Evolutionary conservation across 2,113 vertebrate species (phyloP), one percentile per base, ranked within the genome.

Genomic region (Lepus europaeus): DNA sequence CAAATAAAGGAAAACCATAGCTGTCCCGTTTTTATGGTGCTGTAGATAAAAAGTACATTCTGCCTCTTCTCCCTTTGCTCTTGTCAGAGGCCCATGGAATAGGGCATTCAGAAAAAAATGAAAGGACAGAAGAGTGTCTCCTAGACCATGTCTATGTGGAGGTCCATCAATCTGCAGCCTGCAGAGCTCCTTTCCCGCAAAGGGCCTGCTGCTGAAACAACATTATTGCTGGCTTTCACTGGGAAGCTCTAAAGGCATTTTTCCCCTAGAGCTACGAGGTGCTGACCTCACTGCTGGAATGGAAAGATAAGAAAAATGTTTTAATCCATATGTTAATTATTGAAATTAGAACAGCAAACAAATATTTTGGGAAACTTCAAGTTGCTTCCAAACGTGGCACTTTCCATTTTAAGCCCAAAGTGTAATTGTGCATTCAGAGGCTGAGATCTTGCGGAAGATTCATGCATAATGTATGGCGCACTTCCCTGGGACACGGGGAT

Each of bases 261-360:
- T 82, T 82, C 92, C 84, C 76, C 23, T 70, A n/a, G 6, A 96
- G 64, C 81, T 97, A 22, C 80, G 81, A 97, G 96, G 94, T 96
- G 95, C 74, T 97, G 97, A 98, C 97, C 97, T 93, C 94, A 89
- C 92, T 96, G 91, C 97, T 98, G 98, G 92, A 97, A 98, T 33
- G 72, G 59, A 85, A 68, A 87, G 98, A 98, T 98, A 98, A 98
- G 97, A 89, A 97, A 97, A 97, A 89, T 59, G 22, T 95, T 97
- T 97, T 98, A 98, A 98, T 97, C 94, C 3, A 0, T 89, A 95
- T 89, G 97, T 96, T 98, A 98, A 98, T 98, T 98, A 98, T 90
- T 98, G 95, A 98, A 98, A 98, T 96, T 96, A 13, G 0, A 94
- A 96, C 16, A 0, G 78, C 95, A 98, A 98, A 98, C 91, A 98